Conservation (phyloP, 2,888 invertebrate species). For the Amphipoea oculea region DNA sequence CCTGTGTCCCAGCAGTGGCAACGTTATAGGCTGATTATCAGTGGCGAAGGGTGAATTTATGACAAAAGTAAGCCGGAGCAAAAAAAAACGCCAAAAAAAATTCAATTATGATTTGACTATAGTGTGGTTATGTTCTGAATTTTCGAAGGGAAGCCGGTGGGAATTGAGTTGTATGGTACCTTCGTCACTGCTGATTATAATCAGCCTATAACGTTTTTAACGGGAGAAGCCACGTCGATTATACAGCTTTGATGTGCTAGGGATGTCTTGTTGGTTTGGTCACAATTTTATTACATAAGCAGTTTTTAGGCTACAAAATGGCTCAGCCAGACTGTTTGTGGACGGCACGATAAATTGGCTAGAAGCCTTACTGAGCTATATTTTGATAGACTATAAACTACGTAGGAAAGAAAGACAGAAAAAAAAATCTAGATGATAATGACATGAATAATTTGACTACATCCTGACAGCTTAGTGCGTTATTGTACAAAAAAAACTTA, state of each 20-base stretch:
- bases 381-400: neutral
- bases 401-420: neutral
- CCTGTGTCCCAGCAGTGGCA: too few relatives aligned
- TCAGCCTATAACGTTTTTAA: too few relatives aligned
- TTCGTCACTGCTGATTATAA: too few relatives aligned
- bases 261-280: neutral
- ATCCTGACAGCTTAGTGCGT: constrained; percentile 1
- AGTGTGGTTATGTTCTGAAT: too few relatives aligned
- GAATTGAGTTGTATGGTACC: too few relatives aligned
- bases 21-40: neutral
- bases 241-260: too few relatives aligned
- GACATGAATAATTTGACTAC: neutral
- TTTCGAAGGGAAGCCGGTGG: too few relatives aligned
- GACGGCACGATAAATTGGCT: constrained; percentile 45
- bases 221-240: neutral
- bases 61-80: too few relatives aligned
- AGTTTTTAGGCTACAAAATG: neutral
- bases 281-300: neutral
- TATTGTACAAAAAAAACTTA: constrained; percentile 21
- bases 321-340: constrained; percentile 15
- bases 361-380: constrained; percentile 19
- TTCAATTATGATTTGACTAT: too few relatives aligned
- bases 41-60: too few relatives aligned
- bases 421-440: neutral
- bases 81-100: too few relatives aligned